Evolutionary conservation across 2,113 vertebrate genomes (phyloP), one percentile per base, ranked within the genome.

Genomic region (Apus apus): DNA sequence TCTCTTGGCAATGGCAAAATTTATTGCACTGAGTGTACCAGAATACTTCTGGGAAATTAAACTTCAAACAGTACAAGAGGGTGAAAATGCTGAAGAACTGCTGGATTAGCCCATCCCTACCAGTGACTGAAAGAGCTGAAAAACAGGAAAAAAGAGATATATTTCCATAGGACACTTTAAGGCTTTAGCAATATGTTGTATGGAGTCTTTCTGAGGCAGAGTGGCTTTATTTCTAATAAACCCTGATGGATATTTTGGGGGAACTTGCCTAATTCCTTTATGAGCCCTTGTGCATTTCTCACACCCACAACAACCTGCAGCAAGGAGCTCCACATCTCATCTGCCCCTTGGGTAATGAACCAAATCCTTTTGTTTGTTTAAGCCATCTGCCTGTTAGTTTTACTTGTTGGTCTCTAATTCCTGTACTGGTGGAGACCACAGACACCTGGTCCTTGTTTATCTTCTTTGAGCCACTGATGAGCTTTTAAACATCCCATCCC

Each of bases 381-480:
- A 92, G 79, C 85, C 72, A 92, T 86, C 90, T 94, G 86, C 86
- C 79, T 88, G 67, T 64, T 92, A 90, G 87, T 92, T 96, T 92
- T 94, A 77, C 67, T 80, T 77, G 71, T 54, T 95, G 92, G 51
- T 88, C 75, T 93, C 82, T 56, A 88, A 94, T 93, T 94, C 79
- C 83, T 80, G 54, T 34, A 16, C 83, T 88, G 60, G 17, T 92
- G 72, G 71, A 94, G 43, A 62, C 40, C 71, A 80, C 0, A 1
- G 81, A 89, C 87, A 96, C 92, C 87, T 95, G 82, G 75, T 73
- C 88, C 54, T 93, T 94, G 66, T 93, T 95, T 94, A 87, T 94
- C 85, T 89, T 87, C 87, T 92, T 67, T 15, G 67, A 93, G 88
- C 38, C 36, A 23, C 79, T 43, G 72, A 83, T 73, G 85, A 78